Percentiles rank a stretch among this genome's conserved stretches.
Evolutionary conservation across 2,113 vertebrate species (phyloP).

Genomic region (Galeopterus variegatus): DNA sequence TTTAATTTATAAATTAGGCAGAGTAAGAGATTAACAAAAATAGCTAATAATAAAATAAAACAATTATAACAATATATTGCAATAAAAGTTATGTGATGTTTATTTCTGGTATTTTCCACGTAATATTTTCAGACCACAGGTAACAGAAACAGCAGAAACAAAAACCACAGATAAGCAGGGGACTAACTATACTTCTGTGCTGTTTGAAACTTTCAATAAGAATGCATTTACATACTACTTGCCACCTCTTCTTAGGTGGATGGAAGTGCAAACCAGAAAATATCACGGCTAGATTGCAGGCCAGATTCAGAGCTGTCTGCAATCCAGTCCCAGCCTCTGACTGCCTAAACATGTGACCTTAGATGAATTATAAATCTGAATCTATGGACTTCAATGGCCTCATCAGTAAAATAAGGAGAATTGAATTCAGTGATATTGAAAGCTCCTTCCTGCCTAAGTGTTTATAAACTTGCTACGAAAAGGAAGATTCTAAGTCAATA

Average conservation of each 20-base stretch:
- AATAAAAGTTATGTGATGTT: no score
- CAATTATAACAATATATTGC: no score
- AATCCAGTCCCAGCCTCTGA: not conserved
- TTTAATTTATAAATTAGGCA: no score
- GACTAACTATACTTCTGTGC: not conserved
- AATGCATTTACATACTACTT: not conserved
- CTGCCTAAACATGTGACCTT: not conserved
- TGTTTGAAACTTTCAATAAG: constrained; percentile 17
- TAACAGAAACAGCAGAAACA: no score
- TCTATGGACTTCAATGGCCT: not conserved
- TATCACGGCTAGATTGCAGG: not conserved
- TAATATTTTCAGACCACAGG: no score
- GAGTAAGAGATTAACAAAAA: no score
- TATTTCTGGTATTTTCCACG: no score
- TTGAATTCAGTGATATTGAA: not conserved
- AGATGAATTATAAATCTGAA: not conserved
- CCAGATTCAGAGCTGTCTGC: not conserved
- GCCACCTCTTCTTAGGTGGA: not conserved
- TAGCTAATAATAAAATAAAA: no score
- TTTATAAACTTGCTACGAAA: constrained; percentile 27
- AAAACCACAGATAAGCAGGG: no score
- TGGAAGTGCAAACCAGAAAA: not conserved
- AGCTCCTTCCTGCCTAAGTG: not conserved
- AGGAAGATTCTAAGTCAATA: constrained; percentile 16
- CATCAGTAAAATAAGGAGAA: not conserved